These are phyloP conservation scores for Limonius californicus DNA, from an alignment of 1,140 invertebrate species.

Conservation along the genomic window DNA sequence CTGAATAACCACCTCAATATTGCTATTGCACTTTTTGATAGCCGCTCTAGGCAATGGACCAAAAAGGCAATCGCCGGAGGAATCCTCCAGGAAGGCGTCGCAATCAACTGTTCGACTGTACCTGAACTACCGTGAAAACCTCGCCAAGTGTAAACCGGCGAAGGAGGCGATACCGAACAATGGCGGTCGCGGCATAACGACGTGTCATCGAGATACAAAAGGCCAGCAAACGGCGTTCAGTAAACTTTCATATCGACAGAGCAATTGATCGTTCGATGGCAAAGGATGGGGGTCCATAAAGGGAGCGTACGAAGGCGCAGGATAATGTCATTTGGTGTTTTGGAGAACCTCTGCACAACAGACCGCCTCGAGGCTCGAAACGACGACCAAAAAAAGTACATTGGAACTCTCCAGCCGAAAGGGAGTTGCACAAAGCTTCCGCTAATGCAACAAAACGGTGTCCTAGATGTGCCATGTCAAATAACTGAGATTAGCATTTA, in stretches of 20 bases:
- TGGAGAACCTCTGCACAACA: slow-evolving; percentile 12
- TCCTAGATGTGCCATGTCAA: too few species aligned
- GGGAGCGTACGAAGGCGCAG: background rate
- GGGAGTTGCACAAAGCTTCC: too few species aligned
- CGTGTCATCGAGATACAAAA: slow-evolving; percentile 24
- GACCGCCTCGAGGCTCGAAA: background rate
- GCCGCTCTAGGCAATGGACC: background rate
- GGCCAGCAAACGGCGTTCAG: slow-evolving; percentile 18
- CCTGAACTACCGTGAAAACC: slow-evolving; percentile 27
- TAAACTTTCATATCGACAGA: slow-evolving; percentile 23
- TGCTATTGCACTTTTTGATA: slow-evolving; percentile 13
- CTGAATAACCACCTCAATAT: background rate
- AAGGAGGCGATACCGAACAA: slow-evolving; percentile 25
- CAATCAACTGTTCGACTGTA: slow-evolving; percentile 22
- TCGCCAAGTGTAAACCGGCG: slow-evolving; percentile 18
- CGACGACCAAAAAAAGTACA: background rate
- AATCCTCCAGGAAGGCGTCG: slow-evolving; percentile 18
- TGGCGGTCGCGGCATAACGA: slow-evolving; percentile 12
- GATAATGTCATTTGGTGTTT: slow-evolving; percentile 15
- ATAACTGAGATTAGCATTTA: too few species aligned
- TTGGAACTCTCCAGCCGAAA: too few species aligned
- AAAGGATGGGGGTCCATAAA: background rate
- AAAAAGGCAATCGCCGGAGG: slow-evolving; percentile 1
- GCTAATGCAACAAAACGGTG: too few species aligned
- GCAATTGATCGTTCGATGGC: slow-evolving; percentile 16